Base-by-base conservation (phyloP, 2,888 invertebrate species). In the Synanthedon tipuliformis region DNA sequence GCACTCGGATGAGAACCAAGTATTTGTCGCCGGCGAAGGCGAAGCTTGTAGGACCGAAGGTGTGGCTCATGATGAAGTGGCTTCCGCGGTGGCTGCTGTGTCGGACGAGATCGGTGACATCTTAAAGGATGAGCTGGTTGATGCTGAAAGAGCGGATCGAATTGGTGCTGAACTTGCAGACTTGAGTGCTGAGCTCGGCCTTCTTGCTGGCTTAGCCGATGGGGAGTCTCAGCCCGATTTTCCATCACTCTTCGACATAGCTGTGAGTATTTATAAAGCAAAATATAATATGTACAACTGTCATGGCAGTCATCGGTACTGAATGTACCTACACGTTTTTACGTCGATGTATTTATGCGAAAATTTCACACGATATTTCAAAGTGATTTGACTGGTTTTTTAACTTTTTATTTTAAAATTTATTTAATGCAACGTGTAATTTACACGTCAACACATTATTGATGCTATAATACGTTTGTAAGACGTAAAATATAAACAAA, bases 81-180 rank as follows among this genome's bases (percentile, higher is more conserved):
- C 80, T 51, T 78, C 82, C 3, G 86, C 82, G 4, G 86, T 84
- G 59, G 81, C 83, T 7, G 81, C 83, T 3, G 84, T 80, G 50
- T 85, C 87, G 1, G 82, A 86, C 56, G 87, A 87, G 72, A 86
- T 86, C 53, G 84, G 84, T 16, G 86, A 85, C 64, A 85, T 86
- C 65, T 64, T 87, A 67, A 85, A 85, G 64, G 86, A 86, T 59
- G 86, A 86, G 61, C 60, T 86, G 41, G 83, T 78, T 11, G 85
- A 85, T 56, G 84, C 83, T 7, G 84, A 80, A 56, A 71, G 78
- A 53, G 83, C 80, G 52, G 84, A 85, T 51, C 73, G 80, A 51
- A 81, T 86, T 54, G 87, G 82, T 23, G 84, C 83, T 10, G 86
- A 87, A 60, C 64, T 86, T 2, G 83, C 84, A 0, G 83, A 84